phyloP scores from a whole-genome alignment of 2,888 invertebrate species.

The Trissolcus japonicus region DNA sequence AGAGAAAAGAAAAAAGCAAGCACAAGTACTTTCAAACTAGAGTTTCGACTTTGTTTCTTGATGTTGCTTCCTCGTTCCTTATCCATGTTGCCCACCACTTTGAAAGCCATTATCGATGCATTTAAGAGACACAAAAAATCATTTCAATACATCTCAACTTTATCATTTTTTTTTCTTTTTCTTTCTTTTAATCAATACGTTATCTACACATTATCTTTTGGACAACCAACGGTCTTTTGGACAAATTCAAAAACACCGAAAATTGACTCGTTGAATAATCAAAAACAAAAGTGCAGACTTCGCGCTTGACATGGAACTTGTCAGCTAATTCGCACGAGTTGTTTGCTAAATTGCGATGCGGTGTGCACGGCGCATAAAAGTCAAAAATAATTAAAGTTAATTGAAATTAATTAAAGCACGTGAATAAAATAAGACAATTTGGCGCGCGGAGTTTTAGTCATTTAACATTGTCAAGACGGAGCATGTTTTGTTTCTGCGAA shows the following conservation, averaged over 20 bases:
- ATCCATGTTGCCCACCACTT: constrained; percentile 10
- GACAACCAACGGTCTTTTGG: no score
- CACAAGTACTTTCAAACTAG: constrained; percentile 21
- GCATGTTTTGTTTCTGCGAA: not conserved
- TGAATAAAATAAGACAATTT: not conserved
- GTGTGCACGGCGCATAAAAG: not conserved
- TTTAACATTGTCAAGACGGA: constrained; percentile 5
- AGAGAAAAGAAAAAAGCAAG: constrained; percentile 6
- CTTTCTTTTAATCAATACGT: not conserved
- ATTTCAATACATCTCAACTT: constrained; percentile 22
- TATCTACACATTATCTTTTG: not conserved
- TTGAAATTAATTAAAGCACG: not conserved
- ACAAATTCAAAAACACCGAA: no score
- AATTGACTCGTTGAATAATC: no score
- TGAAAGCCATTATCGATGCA: constrained; percentile 28
- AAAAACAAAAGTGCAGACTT: not conserved
- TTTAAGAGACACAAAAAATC: constrained; percentile 19
- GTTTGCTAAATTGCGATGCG: no score
- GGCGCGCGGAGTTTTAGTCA: not conserved
- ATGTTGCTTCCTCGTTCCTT: constrained; percentile 6
- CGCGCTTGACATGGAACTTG: no score
- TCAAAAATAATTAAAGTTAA: constrained; percentile 4
- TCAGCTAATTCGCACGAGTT: no score
- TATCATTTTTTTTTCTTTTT: not conserved
- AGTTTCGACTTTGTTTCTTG: constrained; percentile 32